Percentiles rank a stretch among this genome's conserved stretches.
Evolutionary conservation across 2,797 vertebrate species (phyloP).

Genomic region (Sarcophilus harrisii): DNA sequence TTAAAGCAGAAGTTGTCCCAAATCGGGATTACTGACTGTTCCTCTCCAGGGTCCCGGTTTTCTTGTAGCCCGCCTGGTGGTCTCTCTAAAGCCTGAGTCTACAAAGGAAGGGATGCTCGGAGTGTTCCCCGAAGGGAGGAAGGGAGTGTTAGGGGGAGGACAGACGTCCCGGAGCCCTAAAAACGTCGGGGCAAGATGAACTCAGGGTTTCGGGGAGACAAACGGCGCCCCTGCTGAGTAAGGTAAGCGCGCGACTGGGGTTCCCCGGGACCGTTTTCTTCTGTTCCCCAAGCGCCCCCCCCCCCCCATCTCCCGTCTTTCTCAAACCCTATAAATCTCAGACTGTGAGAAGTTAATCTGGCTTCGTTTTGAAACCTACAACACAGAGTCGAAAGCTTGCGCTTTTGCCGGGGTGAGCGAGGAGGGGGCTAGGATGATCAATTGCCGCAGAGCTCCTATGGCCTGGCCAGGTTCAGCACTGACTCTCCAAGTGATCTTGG

Average conservation of each 20-base stretch:
- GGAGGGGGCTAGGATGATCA: neutral
- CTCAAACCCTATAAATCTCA: neutral
- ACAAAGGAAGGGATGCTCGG: constrained; percentile 51
- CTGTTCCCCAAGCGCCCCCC: fast-evolving
- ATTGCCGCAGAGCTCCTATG: constrained; percentile 9
- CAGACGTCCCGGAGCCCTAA: neutral
- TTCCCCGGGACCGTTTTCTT: neutral
- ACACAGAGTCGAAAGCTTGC: neutral
- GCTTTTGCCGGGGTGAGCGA: neutral
- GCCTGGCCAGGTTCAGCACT: neutral
- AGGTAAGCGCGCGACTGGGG: constrained; percentile 77
- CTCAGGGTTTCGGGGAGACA: constrained; percentile 53
- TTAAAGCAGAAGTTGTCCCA: constrained; percentile 77
- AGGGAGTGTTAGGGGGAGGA: constrained; percentile 31
- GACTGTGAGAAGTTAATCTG: neutral
- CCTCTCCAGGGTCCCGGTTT: constrained; percentile 43
- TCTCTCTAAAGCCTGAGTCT: constrained; percentile 62
- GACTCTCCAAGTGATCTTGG: constrained; percentile 48
- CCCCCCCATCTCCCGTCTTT: too few species aligned
- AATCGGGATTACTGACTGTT: constrained; percentile 41
- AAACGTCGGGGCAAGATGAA: constrained; percentile 67
- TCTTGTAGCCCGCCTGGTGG: neutral
- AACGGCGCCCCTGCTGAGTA: constrained; percentile 77
- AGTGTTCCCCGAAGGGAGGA: constrained; percentile 54
- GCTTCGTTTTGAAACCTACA: neutral